These are phyloP conservation scores for Columba guinea DNA, from an alignment of 2,797 vertebrate genomes.

Conservation along the genomic window DNA sequence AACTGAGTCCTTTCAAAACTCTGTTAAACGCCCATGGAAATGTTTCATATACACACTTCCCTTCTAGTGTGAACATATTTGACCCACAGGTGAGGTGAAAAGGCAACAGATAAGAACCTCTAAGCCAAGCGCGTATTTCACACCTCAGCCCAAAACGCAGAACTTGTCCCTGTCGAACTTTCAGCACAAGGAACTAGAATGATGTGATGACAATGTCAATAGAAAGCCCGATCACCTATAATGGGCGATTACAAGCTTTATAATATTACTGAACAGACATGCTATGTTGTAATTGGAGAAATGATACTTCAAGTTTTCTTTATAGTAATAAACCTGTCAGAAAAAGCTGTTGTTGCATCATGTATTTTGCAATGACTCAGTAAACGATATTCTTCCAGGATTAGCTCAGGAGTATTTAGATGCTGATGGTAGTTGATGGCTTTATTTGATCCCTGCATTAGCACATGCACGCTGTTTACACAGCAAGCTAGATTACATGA, in stretches of 20 bases:
- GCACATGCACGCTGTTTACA: neutral
- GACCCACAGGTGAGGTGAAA: neutral
- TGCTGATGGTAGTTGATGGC: neutral
- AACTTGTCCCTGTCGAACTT: neutral
- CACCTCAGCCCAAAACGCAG: neutral
- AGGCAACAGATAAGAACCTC: neutral
- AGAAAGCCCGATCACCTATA: neutral
- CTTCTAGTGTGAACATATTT: neutral
- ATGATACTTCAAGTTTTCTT: neutral
- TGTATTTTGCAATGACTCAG: neutral
- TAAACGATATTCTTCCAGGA: neutral
- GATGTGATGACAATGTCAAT: neutral
- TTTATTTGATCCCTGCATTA: conserved; percentile 3
- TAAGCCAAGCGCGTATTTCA: neutral
- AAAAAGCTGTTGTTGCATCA: neutral
- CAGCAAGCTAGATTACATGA: conserved; percentile 8
- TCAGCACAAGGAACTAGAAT: neutral
- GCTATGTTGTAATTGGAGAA: neutral
- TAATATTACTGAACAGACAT: neutral
- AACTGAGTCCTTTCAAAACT: conserved; percentile 6
- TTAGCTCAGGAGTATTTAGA: neutral
- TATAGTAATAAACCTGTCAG: neutral
- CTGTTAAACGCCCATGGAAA: neutral
- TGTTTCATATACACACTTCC: neutral
- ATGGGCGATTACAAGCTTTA: neutral